These are phyloP conservation scores for Netelia virgata DNA, from an alignment of 2,888 invertebrate species.

Conservation along the genomic window DNA sequence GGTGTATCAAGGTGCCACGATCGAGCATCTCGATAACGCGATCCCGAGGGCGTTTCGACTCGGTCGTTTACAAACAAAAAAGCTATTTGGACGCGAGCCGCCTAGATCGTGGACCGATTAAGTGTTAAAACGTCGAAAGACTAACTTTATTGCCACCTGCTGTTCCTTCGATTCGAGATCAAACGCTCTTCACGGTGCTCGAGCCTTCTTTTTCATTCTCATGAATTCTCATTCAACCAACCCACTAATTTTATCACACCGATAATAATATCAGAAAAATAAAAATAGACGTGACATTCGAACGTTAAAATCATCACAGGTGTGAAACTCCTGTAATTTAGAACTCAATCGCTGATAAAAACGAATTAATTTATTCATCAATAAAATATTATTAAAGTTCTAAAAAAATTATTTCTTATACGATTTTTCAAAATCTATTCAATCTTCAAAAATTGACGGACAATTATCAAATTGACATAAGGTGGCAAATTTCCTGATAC, in stretches of 20 bases:
- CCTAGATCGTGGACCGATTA: constrained; percentile 55
- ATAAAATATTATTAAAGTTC: too few species aligned
- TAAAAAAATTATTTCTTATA: too few species aligned
- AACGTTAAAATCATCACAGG: too few species aligned
- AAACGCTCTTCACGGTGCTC: constrained; percentile 42
- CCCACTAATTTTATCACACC: background rate
- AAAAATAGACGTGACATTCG: too few species aligned
- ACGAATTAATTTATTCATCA: too few species aligned
- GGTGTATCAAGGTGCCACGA: constrained; percentile 40
- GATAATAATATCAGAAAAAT: background rate
- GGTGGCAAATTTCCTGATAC: background rate
- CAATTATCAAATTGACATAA: too few species aligned
- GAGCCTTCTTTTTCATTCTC: constrained; percentile 3
- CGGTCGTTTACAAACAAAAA: constrained; percentile 62
- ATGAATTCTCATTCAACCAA: background rate
- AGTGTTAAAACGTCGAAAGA: constrained; percentile 15
- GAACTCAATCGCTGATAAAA: too few species aligned
- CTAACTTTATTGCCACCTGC: constrained; percentile 51
- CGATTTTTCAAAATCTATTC: too few species aligned
- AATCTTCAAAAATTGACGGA: too few species aligned
- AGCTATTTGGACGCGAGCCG: constrained; percentile 54
- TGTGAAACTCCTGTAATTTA: too few species aligned
- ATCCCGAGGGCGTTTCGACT: constrained; percentile 45
- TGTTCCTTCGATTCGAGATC: constrained; percentile 40
- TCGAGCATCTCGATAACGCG: constrained; percentile 49